Percentiles rank a stretch among this genome's conserved stretches.
phyloP scores from a whole-genome alignment of 2,797 vertebrate genomes.

The Gadopsis bispinosus region DNA sequence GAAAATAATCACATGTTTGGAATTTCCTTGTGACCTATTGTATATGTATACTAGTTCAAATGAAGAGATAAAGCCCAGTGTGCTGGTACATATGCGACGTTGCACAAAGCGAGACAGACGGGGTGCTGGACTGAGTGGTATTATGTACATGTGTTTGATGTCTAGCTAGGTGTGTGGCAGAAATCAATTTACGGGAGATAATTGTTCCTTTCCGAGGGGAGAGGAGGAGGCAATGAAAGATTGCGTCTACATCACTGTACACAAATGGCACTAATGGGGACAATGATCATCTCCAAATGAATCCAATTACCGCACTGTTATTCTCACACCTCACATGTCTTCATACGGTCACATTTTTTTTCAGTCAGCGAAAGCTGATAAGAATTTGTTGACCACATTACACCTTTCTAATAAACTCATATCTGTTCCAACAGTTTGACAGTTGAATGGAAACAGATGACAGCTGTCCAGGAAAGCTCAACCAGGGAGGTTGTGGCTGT shows the following conservation, averaged over 20 bases:
- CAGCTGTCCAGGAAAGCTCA: slow-evolving; percentile 72
- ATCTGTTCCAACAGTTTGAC: slow-evolving; percentile 59
- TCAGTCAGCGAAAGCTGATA: slow-evolving; percentile 43
- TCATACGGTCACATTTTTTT: slow-evolving; percentile 53
- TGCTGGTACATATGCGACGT: slow-evolving; percentile 4
- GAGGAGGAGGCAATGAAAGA: slow-evolving; percentile 75
- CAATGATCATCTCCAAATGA: slow-evolving; percentile 81
- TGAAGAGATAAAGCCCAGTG: slow-evolving; percentile 58
- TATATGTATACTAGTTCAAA: slow-evolving; percentile 63
- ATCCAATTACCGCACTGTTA: slow-evolving; percentile 81
- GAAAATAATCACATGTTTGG: slow-evolving; percentile 72
- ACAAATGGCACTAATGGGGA: slow-evolving; percentile 83
- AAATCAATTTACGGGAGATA: slow-evolving; percentile 82
- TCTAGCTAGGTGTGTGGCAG: slow-evolving; percentile 46
- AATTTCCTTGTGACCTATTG: slow-evolving; percentile 69
- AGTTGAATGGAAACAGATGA: slow-evolving; percentile 66
- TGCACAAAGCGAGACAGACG: slow-evolving; percentile 18
- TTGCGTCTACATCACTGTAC: slow-evolving; percentile 71
- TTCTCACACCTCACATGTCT: slow-evolving; percentile 71
- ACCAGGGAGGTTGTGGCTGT: slow-evolving; percentile 59
- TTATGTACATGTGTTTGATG: slow-evolving; percentile 52
- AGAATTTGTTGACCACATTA: slow-evolving; percentile 56
- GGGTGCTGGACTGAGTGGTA: slow-evolving; percentile 25
- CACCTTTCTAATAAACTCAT: slow-evolving; percentile 63
- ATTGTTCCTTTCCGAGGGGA: slow-evolving; percentile 80